Percentiles rank a stretch among this genome's conserved stretches.
Conservation (phyloP, 2,113 vertebrate genomes). For the Sarotherodon lohbergeri region DNA sequence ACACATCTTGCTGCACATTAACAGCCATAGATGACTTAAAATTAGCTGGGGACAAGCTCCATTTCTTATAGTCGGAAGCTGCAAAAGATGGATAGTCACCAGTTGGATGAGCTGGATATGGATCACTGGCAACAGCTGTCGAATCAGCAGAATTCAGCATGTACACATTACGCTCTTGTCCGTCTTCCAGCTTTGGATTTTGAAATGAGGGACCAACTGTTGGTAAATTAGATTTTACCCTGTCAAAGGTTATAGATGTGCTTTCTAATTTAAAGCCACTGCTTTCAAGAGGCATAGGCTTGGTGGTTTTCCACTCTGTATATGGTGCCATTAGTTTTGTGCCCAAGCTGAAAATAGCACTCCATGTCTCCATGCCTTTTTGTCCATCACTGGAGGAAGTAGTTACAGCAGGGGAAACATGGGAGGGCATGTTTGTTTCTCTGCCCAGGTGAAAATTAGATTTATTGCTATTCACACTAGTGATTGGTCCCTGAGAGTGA, state of each 20-base stretch:
- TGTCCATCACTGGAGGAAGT: constrained; percentile 10
- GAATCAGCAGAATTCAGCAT: constrained; percentile 5
- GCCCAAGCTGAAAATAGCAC: constrained; percentile 58
- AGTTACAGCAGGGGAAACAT: constrained; percentile 8
- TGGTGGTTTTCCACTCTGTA: constrained; percentile 41
- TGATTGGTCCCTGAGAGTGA: background rate
- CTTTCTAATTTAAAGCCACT: constrained; percentile 29
- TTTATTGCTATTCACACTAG: background rate
- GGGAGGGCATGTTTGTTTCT: background rate
- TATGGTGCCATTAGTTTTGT: constrained; percentile 42
- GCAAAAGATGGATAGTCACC: background rate
- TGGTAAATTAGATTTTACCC: constrained; percentile 18
- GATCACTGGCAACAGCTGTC: background rate
- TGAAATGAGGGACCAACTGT: constrained; percentile 23
- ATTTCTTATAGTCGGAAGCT: background rate
- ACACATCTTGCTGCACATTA: background rate
- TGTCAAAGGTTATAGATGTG: constrained; percentile 24
- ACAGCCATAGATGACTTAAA: background rate
- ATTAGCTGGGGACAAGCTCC: constrained; percentile 5
- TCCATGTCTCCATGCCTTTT: constrained; percentile 18
- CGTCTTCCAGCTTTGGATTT: background rate
- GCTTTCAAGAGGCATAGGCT: constrained; percentile 30
- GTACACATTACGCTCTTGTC: constrained; percentile 11
- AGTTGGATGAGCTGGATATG: background rate
- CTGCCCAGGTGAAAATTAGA: constrained; percentile 25